Conservation (phyloP, 2,113 vertebrate species). For the Malurus melanocephalus region DNA sequence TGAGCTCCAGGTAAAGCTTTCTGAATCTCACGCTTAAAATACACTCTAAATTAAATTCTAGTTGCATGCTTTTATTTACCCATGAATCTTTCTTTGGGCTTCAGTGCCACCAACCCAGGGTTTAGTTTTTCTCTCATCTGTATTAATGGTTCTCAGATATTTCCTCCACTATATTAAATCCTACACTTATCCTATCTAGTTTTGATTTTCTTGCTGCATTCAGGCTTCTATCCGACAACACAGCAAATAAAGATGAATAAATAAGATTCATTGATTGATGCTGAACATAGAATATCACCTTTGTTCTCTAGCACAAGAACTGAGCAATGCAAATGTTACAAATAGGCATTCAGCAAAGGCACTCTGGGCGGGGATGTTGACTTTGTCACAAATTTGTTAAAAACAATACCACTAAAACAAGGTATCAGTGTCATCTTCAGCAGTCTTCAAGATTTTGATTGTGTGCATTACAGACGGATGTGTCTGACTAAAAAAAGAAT, state of each 20-base stretch:
- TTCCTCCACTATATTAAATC: not conserved
- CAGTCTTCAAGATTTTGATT: not conserved
- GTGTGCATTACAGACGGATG: not conserved
- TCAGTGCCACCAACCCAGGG: not conserved
- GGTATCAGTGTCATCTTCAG: not conserved
- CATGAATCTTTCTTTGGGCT: not conserved
- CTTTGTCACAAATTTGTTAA: not conserved
- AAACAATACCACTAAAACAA: not conserved
- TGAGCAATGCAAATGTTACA: not conserved
- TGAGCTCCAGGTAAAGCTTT: not conserved
- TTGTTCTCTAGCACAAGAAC: not conserved
- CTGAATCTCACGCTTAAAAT: not conserved
- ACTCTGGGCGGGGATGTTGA: not conserved
- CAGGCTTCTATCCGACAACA: not conserved
- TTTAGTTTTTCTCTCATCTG: not conserved
- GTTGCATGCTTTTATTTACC: not conserved
- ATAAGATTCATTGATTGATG: not conserved
- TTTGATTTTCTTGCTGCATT: constrained; percentile 14
- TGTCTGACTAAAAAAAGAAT: not conserved
- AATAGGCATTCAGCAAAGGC: not conserved
- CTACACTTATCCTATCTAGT: not conserved
- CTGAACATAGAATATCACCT: not conserved
- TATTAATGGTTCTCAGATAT: not conserved
- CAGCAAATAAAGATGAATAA: not conserved
- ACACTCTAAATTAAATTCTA: not conserved